Evolutionary conservation across 1,140 invertebrate species (phyloP).

Genomic region (Habropoda laboriosa): DNA sequence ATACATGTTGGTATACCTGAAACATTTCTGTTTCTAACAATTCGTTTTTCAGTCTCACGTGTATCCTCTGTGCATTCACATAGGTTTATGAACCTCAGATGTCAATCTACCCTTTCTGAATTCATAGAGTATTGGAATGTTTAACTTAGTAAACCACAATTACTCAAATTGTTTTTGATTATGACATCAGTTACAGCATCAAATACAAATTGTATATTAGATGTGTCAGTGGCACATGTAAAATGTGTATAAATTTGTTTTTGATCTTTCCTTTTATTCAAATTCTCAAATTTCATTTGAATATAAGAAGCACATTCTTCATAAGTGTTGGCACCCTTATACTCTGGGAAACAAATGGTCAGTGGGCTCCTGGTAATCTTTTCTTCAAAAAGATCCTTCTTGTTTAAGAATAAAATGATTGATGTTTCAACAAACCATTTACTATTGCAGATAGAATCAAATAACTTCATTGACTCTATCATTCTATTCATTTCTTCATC

Average conservation of each 20-base stretch:
- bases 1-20: constrained; percentile 5
- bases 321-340: constrained; percentile 92
- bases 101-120: constrained; percentile 19
- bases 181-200: constrained; percentile 96
- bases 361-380: constrained; percentile 95
- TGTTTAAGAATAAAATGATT: constrained; percentile 98
- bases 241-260: constrained; percentile 97
- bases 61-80: constrained; percentile 35
- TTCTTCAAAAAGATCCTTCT: constrained; percentile 98
- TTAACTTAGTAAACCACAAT: constrained; percentile 89
- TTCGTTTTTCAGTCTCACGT: constrained; percentile 58
- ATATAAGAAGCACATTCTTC: constrained; percentile 94
- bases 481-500: constrained; percentile 86
- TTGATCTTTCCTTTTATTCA: constrained; percentile 92
- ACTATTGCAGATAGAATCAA: constrained; percentile 98
- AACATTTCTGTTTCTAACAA: constrained; percentile 27
- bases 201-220: constrained; percentile 96
- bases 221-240: constrained; percentile 95
- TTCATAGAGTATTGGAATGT: constrained; percentile 50
- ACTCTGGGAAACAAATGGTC: constrained; percentile 97
- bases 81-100: constrained; percentile 22
- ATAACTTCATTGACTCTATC: constrained; percentile 97
- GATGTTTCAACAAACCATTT: constrained; percentile 99
- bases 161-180: constrained; percentile 96
- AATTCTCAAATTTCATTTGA: constrained; percentile 93